These are phyloP conservation scores for Linnaemya vulpina DNA, from an alignment of 2,888 invertebrate genomes.

Conservation along the genomic window DNA sequence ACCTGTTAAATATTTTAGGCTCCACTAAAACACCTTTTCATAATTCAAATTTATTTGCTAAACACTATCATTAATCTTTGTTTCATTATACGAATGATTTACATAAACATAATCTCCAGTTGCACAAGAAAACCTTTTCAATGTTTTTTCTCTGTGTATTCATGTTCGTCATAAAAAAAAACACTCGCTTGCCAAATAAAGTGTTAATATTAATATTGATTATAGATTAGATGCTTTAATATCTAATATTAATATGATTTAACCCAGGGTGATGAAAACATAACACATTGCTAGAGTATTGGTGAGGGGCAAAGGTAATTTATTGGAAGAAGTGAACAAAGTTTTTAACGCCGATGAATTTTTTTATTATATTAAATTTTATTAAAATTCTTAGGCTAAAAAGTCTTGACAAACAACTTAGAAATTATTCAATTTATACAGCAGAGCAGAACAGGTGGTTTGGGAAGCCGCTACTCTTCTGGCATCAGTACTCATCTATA, in stretches of 20 bases:
- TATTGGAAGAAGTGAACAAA: neutral
- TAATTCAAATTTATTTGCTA: neutral
- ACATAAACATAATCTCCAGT: slow-evolving; percentile 50
- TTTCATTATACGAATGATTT: slow-evolving; percentile 20
- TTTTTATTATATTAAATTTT: no score
- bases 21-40: neutral
- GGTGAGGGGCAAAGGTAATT: slow-evolving; percentile 3
- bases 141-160: neutral
- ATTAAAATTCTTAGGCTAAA: no score
- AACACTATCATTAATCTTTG: slow-evolving; percentile 40
- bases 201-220: slow-evolving; percentile 69
- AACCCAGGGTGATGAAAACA: slow-evolving; percentile 7
- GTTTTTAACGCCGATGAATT: no score
- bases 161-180: slow-evolving; percentile 8
- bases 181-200: slow-evolving; percentile 44
- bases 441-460: no score
- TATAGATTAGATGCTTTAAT: slow-evolving; percentile 59
- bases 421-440: no score
- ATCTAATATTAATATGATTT: slow-evolving; percentile 39
- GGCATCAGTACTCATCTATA: no score
- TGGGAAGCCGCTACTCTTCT: no score
- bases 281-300: slow-evolving; percentile 1
- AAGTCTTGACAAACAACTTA: no score
- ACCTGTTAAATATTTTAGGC: no score
- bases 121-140: slow-evolving; percentile 4